A percentile compares a stretch with the other conserved stretches of the same genome.
Evolutionary conservation across 2,797 vertebrate genomes (phyloP).

Genomic region (Vultur gryphus): DNA sequence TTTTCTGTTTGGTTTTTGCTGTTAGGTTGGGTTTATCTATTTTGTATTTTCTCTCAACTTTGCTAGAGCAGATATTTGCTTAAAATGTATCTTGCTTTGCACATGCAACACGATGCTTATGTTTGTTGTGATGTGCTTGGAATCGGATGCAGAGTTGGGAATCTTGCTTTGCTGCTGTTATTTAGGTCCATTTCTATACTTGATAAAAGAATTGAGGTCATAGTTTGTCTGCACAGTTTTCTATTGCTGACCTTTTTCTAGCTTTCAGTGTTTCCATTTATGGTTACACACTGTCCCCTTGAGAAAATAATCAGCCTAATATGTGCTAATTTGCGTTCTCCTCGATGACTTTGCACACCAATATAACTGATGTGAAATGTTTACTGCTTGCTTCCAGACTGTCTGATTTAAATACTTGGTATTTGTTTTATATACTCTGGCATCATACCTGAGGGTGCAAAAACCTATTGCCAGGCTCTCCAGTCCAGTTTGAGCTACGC

Average conservation of each 20-base stretch:
- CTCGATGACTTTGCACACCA: neutral
- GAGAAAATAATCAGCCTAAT: neutral
- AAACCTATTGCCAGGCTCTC: neutral
- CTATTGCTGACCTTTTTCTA: conserved; percentile 28
- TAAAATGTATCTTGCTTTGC: neutral
- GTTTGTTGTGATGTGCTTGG: neutral
- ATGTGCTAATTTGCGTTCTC: conserved; percentile 4
- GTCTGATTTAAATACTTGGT: neutral
- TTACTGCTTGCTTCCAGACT: neutral
- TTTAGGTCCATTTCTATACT: neutral
- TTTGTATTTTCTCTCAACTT: neutral
- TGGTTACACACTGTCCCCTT: neutral
- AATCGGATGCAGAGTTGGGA: neutral
- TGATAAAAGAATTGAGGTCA: neutral
- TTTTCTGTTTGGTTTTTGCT: neutral
- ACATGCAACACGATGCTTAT: neutral
- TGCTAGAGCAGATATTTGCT: neutral
- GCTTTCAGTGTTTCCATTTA: conserved; percentile 11
- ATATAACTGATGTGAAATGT: neutral
- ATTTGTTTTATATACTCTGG: neutral
- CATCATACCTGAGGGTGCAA: neutral
- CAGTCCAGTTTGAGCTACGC: neutral
- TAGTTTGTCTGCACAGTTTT: neutral
- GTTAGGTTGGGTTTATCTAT: neutral
- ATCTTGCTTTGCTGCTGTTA: conserved; percentile 14